Conservation (phyloP, 2,888 invertebrate genomes). For the Sinodicranocentrus sp. region DNA sequence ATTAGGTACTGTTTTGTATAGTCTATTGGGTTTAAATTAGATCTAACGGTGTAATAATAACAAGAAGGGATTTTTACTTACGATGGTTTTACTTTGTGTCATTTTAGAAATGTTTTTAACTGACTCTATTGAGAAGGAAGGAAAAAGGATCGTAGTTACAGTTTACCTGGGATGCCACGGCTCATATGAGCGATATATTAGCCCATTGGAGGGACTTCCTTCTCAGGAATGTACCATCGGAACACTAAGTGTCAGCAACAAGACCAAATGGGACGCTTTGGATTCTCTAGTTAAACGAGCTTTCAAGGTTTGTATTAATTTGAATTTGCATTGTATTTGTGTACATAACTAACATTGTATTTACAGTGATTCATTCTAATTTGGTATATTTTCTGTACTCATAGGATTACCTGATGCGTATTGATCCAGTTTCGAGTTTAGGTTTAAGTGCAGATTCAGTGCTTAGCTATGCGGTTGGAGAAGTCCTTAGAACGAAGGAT, state of each 20-base stretch:
- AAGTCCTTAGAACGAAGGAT: conserved; percentile 80
- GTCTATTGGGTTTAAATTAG: neutral
- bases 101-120: conserved; percentile 73
- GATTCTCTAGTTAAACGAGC: conserved; percentile 94
- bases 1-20: too few species aligned
- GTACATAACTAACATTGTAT: too few species aligned
- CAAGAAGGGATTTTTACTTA: neutral
- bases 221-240: conserved; percentile 90
- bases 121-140: conserved; percentile 83
- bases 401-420: conserved; percentile 93
- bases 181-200: conserved; percentile 85
- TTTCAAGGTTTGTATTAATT: conserved; percentile 84
- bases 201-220: conserved; percentile 83
- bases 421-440: conserved; percentile 94
- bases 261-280: conserved; percentile 96
- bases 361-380: too few species aligned
- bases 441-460: conserved; percentile 92
- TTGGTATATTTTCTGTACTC: too few species aligned
- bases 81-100: neutral
- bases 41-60: neutral
- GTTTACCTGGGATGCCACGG: conserved; percentile 92
- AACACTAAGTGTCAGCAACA: conserved; percentile 92
- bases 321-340: neutral
- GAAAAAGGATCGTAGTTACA: conserved; percentile 92
- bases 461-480: conserved; percentile 95